Evolutionary conservation across 1,140 invertebrate species (phyloP).

Genomic region (Orchesella cincta): DNA sequence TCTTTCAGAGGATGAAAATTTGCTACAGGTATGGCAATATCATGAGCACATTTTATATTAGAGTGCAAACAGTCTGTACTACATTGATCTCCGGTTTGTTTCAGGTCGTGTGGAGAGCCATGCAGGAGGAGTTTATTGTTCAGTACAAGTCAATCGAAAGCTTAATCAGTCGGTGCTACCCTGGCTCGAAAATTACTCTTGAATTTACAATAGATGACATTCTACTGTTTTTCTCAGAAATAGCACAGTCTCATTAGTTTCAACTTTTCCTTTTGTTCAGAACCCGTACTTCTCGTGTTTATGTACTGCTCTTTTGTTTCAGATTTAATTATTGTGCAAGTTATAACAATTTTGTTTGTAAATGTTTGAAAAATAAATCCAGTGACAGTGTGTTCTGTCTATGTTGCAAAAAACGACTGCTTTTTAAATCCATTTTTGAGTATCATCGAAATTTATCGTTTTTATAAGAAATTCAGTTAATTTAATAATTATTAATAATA

Average conservation of each 20-base stretch:
- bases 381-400: no score
- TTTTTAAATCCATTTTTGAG: no score
- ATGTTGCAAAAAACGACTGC: no score
- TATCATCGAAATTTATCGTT: no score
- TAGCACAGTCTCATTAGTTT: slow-evolving; percentile 87
- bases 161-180: slow-evolving; percentile 93
- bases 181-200: slow-evolving; percentile 87
- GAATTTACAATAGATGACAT: slow-evolving; percentile 97
- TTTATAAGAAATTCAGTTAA: no score
- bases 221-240: slow-evolving; percentile 95
- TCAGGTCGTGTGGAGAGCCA: slow-evolving; percentile 95
- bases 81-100: slow-evolving; percentile 47
- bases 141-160: slow-evolving; percentile 94
- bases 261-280: no score
- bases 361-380: no score
- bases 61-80: background rate
- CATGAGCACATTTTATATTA: background rate
- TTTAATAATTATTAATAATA: no score
- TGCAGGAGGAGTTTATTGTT: slow-evolving; percentile 98
- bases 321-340: no score
- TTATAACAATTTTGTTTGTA: no score
- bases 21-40: slow-evolving; percentile 73
- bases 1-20: slow-evolving; percentile 89
- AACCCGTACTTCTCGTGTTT: no score
- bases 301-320: no score